Percentiles rank a stretch among this genome's conserved stretches.
phyloP scores from a whole-genome alignment of 1,140 invertebrate genomes.

The Zophobas morio region DNA sequence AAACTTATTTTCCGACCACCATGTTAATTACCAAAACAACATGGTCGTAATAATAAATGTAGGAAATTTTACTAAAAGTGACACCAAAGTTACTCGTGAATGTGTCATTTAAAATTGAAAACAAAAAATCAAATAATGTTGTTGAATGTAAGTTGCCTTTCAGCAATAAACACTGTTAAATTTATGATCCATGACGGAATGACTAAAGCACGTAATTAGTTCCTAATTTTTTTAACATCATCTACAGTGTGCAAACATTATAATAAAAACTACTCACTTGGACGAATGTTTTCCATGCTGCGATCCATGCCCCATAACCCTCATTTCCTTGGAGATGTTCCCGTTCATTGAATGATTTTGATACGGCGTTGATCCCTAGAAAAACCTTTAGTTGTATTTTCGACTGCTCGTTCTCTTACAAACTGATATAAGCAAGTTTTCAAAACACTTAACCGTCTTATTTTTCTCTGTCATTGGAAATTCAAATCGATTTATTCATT shows the following conservation, averaged over 20 bases:
- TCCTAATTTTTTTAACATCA: background rate
- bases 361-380: slow-evolving; percentile 66
- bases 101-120: too few species aligned
- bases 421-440: background rate
- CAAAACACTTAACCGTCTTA: too few species aligned
- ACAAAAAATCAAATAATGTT: too few species aligned
- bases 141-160: too few species aligned
- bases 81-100: too few species aligned
- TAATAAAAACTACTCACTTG: slow-evolving; percentile 72
- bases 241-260: background rate
- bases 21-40: too few species aligned
- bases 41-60: too few species aligned
- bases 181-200: background rate
- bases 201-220: background rate
- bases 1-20: too few species aligned
- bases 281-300: slow-evolving; percentile 77
- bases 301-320: slow-evolving; percentile 88
- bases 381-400: slow-evolving; percentile 39
- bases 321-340: slow-evolving; percentile 87
- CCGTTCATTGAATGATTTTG: slow-evolving; percentile 78
- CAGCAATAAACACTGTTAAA: too few species aligned
- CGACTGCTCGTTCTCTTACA: slow-evolving; percentile 8
- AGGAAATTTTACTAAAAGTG: too few species aligned
- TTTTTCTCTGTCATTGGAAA: too few species aligned
- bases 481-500: background rate